Conservation (phyloP, 1,140 invertebrate genomes). For the Wasmannia auropunctata region DNA sequence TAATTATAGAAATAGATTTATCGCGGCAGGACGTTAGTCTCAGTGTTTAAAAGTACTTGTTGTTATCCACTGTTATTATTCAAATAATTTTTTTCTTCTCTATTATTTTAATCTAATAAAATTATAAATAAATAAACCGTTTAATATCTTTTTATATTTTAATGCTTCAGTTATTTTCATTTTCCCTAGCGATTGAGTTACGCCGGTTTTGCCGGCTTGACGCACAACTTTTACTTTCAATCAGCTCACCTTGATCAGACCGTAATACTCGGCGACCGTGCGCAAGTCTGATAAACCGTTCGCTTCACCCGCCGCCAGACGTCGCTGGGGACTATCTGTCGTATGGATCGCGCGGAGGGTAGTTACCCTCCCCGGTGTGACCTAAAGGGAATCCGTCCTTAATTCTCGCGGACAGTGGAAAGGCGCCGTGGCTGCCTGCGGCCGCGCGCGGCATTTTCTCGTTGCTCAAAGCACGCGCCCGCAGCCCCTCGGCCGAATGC, state of each 20-base stretch:
- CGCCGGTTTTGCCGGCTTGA: background rate
- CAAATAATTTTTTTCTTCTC: background rate
- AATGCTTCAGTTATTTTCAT: background rate
- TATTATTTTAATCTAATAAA: background rate
- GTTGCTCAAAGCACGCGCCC: constrained; percentile 23
- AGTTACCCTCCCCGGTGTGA: constrained; percentile 57
- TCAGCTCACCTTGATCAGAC: background rate
- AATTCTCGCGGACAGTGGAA: constrained; percentile 37
- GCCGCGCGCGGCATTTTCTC: constrained; percentile 4
- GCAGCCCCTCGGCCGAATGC: constrained; percentile 26
- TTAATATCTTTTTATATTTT: background rate
- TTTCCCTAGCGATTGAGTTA: background rate
- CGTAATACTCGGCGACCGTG: background rate
- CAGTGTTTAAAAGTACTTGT: background rate
- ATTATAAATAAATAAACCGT: background rate
- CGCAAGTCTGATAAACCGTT: background rate
- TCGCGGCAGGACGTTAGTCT: background rate
- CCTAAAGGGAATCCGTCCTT: constrained; percentile 27
- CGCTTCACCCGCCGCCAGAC: constrained; percentile 51
- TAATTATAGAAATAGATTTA: background rate
- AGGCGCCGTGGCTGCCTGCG: background rate
- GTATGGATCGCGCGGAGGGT: constrained; percentile 76
- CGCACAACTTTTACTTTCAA: background rate
- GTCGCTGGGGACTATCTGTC: constrained; percentile 64
- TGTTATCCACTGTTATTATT: background rate